Evolutionary conservation across 2,888 invertebrate genomes (phyloP).

Genomic region (Scelioninae gen. 1): DNA sequence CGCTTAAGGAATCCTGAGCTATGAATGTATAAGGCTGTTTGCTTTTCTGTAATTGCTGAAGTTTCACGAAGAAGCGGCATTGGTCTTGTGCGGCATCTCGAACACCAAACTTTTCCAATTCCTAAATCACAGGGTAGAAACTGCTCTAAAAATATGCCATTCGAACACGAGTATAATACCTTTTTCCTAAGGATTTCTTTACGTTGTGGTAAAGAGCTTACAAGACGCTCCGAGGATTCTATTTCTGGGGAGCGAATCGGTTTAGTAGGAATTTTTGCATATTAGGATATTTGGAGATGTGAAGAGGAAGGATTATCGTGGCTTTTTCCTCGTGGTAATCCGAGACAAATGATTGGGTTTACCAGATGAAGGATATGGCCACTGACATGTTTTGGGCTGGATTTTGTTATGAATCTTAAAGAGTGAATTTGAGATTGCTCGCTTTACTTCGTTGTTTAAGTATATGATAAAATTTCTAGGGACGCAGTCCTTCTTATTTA

Average conservation of each 20-base stretch:
- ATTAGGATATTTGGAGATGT: constrained; percentile 44
- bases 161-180: constrained; percentile 60
- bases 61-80: constrained; percentile 71
- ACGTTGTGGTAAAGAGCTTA: constrained; percentile 54
- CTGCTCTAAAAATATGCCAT: constrained; percentile 71
- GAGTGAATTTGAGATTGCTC: neutral
- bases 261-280: constrained; percentile 62
- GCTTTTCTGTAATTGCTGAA: constrained; percentile 78
- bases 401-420: neutral
- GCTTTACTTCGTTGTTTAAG: no score
- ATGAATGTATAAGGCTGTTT: constrained; percentile 80
- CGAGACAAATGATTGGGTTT: constrained; percentile 56
- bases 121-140: constrained; percentile 74
- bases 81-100: constrained; percentile 25
- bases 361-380: constrained; percentile 27
- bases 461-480: no score
- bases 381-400: constrained; percentile 15
- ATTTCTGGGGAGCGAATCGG: constrained; percentile 34
- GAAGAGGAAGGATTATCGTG: constrained; percentile 23
- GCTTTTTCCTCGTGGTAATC: constrained; percentile 37
- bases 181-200: constrained; percentile 57
- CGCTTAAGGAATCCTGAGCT: constrained; percentile 44
- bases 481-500: no score
- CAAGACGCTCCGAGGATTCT: constrained; percentile 32
- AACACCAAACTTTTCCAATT: constrained; percentile 75